Conservation (phyloP, 2,797 vertebrate genomes). For the Carapus acus region DNA sequence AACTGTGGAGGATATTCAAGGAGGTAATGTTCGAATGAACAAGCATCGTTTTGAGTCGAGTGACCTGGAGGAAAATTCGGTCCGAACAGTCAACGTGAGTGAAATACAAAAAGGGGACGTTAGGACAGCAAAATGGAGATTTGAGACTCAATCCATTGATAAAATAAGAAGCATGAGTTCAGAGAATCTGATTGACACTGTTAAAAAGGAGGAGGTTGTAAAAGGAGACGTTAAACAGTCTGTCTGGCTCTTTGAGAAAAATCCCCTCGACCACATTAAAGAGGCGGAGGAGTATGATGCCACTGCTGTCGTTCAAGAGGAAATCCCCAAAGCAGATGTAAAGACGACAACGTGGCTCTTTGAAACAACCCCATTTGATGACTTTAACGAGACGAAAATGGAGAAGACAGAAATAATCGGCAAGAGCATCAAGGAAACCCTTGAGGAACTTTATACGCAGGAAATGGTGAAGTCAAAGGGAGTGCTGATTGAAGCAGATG, state of each 20-base stretch:
- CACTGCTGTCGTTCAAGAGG: constrained; percentile 60
- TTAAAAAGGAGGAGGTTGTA: constrained; percentile 79
- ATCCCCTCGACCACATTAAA: constrained; percentile 81
- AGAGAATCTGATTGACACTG: constrained; percentile 78
- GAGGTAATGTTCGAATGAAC: constrained; percentile 80
- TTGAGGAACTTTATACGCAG: constrained; percentile 82
- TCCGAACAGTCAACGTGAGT: constrained; percentile 83
- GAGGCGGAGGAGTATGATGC: constrained; percentile 68
- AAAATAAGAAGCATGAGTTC: constrained; percentile 81
- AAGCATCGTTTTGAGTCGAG: constrained; percentile 83
- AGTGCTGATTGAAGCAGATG: constrained; percentile 85
- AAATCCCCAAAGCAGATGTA: constrained; percentile 83
- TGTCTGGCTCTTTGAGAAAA: constrained; percentile 92
- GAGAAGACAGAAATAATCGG: constrained; percentile 83
- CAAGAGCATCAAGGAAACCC: constrained; percentile 86
- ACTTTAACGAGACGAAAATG: constrained; percentile 78
- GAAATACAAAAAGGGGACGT: constrained; percentile 89
- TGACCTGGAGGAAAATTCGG: constrained; percentile 55
- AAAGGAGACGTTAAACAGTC: constrained; percentile 87
- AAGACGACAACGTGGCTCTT: constrained; percentile 89
- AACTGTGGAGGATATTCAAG: constrained; percentile 78
- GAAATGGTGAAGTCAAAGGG: constrained; percentile 83
- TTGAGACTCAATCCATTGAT: constrained; percentile 86
- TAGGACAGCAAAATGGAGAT: constrained; percentile 87
- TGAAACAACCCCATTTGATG: constrained; percentile 86